Base-by-base conservation (phyloP, 2,888 invertebrate genomes). In the Oxystoma pomonae region DNA sequence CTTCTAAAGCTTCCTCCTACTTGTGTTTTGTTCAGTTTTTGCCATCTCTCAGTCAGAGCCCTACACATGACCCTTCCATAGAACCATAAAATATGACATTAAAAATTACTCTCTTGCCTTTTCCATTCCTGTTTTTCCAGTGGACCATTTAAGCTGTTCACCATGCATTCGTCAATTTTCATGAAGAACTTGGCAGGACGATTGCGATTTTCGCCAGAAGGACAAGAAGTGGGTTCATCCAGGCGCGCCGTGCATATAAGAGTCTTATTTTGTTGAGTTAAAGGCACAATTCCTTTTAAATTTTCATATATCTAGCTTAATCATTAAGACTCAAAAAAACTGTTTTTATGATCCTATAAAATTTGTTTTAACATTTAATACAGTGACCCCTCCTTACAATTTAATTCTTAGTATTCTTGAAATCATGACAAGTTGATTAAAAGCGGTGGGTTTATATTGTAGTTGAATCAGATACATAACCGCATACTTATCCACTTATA, bases 201-300 rank as follows among this genome's bases (percentile, higher is more conserved):
- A 61, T 72, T 67, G 63, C 72, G 72, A 72, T 70, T 73, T 76
- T 76, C 73, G 74, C 75, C 74, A 75, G 74, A 65, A 73, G 75
- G 76, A 78, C 75, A 77, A 73, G 76, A 76, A 70, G 75, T 74
- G 74, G 74, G 74, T 76, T 77, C 78, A 78, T 77, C 78, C 75
- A 72, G 77, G 78, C 78, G 78, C 75, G 70, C 72, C 77, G 73
- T 76, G 77, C 77, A 78, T 78, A 77, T 77, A 77, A 77, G 77
- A 78, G 77, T 77, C 78, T 78, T 78, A 78, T 78, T 35, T 35
- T 35, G 3, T 35, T 35, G 3, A 35, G 12, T 7, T 35, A 35
- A 35, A 3, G 12, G 35, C 35, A 35, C 12, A 35, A 35, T 35
- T 35, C 12, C 35, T 35, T 35, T 3, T 35, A 35, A 35, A 35